Evolutionary conservation across 2,888 invertebrate species (phyloP), one percentile per base, ranked within the genome.

Genomic region (Caenorhabditis sp.): DNA sequence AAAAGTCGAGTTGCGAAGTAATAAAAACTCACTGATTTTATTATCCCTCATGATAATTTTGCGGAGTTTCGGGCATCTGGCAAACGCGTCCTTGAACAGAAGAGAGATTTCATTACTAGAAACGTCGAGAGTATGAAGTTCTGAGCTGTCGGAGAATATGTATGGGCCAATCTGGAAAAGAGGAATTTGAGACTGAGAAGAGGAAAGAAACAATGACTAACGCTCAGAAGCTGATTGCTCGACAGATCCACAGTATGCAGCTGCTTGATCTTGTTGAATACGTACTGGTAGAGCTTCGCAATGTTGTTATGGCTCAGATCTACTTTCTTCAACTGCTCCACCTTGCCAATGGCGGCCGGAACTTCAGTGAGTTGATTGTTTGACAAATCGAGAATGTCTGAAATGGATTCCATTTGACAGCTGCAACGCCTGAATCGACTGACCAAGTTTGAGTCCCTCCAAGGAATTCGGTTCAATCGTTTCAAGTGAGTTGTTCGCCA

Each of bases 11-110:
- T 24, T 13, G 17, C 13, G 9, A 22, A 50, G 22, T 30, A 2
- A 20, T 8, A 7, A 50, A 95, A 94, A 77, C 62, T 70, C 39
- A 61, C 62, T 56, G n/a, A 87, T 53, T 46, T 78, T 65, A 71
- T 88, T 88, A 24, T 72, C 59, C 13, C 81, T 78, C 66, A 88
- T 50, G 50, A 85, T 81, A 41, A 88, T 56, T 15, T 75, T 73
- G 15, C 58, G 56, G 46, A 89, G 71, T 24, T 82, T 78, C 8
- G 86, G 83, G 48, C 82, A 83, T 68, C 83, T 86, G 24, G 80
- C 72, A 50, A 87, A 85, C 1, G 86, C 84, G 39, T 86, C 86
- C 20, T 77, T 78, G 73, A 82, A 84, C 13, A 84, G n/a, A 7
- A 79, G 48, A 5, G 81, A 77, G 45, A 87, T 80, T 11, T 76